Conservation (phyloP, 2,888 invertebrate genomes). For the Pristionchus fissidentatus region DNA sequence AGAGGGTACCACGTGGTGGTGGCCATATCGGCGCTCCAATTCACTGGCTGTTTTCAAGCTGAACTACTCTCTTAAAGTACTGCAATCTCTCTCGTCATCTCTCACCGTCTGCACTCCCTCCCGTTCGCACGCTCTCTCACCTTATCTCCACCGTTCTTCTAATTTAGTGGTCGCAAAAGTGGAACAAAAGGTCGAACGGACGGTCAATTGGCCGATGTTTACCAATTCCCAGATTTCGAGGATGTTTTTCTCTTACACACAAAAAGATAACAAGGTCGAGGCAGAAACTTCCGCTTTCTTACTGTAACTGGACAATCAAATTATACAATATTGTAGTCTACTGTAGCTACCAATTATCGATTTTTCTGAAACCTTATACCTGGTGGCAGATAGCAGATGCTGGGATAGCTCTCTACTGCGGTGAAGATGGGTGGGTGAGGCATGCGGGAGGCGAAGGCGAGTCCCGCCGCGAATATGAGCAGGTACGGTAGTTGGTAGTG, state of each 20-base stretch:
- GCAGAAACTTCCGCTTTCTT: neutral
- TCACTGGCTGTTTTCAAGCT: neutral
- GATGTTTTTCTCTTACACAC: neutral
- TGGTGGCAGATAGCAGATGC: constrained; percentile 70
- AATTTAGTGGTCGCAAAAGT: constrained; percentile 12
- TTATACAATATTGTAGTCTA: neutral
- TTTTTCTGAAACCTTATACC: constrained; percentile 46
- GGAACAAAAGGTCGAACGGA: constrained; percentile 19
- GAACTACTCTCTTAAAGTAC: neutral
- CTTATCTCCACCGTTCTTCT: constrained; percentile 5
- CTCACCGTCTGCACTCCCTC: neutral
- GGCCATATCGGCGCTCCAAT: no score
- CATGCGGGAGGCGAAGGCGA: constrained; percentile 40
- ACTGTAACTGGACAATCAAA: neutral
- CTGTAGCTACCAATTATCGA: neutral
- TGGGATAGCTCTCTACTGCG: constrained; percentile 67
- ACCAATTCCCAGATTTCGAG: neutral
- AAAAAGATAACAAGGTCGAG: neutral
- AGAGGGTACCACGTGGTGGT: neutral
- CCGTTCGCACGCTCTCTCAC: neutral
- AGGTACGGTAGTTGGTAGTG: constrained; percentile 31
- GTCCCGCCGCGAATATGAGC: constrained; percentile 28
- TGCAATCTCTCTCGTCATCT: neutral
- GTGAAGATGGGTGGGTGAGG: constrained; percentile 72
- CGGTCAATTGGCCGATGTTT: neutral